A percentile compares a stretch with the other conserved stretches of the same genome.
These are phyloP conservation scores for Engraulis encrasicolus DNA, from an alignment of 2,113 vertebrate genomes.

Conservation along the genomic window DNA sequence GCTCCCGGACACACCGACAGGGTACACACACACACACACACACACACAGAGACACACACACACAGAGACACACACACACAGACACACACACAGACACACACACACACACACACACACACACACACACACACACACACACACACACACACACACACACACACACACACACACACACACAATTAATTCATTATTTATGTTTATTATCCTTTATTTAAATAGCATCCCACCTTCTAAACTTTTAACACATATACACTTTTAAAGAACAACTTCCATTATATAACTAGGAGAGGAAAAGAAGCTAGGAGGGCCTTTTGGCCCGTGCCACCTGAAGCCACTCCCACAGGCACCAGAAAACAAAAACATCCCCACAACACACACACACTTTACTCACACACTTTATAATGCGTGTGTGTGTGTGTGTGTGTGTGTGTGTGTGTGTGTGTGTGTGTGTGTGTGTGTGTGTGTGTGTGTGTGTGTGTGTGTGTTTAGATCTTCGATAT, in stretches of 20 bases:
- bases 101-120: not conserved
- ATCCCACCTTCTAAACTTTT: too few relatives aligned
- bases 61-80: not conserved
- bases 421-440: too few relatives aligned
- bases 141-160: not conserved
- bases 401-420: too few relatives aligned
- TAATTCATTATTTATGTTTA: too few relatives aligned
- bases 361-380: not conserved
- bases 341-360: not conserved
- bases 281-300: too few relatives aligned
- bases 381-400: not conserved
- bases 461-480: conserved; percentile 23
- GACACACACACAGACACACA: not conserved
- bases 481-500: conserved; percentile 87
- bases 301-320: too few relatives aligned
- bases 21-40: conserved; percentile 64
- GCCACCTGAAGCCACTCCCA: too few relatives aligned
- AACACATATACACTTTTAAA: too few relatives aligned
- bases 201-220: too few relatives aligned
- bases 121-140: not conserved
- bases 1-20: conserved; percentile 97
- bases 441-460: too few relatives aligned
- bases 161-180: not conserved
- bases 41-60: too few relatives aligned
- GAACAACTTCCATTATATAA: too few relatives aligned